Evolutionary conservation across 2,888 invertebrate species (phyloP), one percentile per base, ranked within the genome.

Genomic region (Endotricha flammealis): DNA sequence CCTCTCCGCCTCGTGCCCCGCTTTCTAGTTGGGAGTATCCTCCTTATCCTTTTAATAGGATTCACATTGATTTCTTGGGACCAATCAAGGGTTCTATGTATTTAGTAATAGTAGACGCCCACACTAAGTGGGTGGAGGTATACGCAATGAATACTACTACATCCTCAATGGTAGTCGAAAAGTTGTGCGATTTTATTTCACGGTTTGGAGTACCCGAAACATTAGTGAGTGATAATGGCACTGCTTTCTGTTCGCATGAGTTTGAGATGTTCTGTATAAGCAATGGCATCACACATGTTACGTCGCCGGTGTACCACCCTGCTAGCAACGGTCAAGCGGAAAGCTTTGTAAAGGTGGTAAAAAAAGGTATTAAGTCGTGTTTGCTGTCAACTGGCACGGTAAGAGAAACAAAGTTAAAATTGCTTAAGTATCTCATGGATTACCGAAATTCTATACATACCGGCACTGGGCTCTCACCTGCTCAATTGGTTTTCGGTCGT

Each of bases 271-370:
- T 54, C 42, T 52, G 53, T 36, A 8, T 6, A 8, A 10, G 29
- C 4, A 54, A 57, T 24, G 52, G 52, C 2, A 55, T 52, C 8
- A 22, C 22, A 3, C 53, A 55, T 20, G 2, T 53, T 4, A 44
- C 45, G 2, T 49, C 53, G 8, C 52, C 52, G 1, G 38, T 36
- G 1, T 53, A 52, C 20, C 45, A 52, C 28, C 51, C 53, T n/a
- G 32, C 51, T 2, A 56, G 51, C 22, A 51, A 52, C 12, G 50
- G 53, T 1, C 55, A 55, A 16, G 52, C 53, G 0, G 53, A 54
- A 20, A 42, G 45, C 11, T 49, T 36, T 16, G 53, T 56, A 1
- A 58, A 58, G 32, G 39, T 56, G 3, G 39, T 54, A 1, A 56
- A 58, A 42, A 54, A 44, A 16, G 54, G 54, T 2, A 42, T 52